phyloP scores from a whole-genome alignment of 2,797 vertebrate species.

The Podarcis siculus region DNA sequence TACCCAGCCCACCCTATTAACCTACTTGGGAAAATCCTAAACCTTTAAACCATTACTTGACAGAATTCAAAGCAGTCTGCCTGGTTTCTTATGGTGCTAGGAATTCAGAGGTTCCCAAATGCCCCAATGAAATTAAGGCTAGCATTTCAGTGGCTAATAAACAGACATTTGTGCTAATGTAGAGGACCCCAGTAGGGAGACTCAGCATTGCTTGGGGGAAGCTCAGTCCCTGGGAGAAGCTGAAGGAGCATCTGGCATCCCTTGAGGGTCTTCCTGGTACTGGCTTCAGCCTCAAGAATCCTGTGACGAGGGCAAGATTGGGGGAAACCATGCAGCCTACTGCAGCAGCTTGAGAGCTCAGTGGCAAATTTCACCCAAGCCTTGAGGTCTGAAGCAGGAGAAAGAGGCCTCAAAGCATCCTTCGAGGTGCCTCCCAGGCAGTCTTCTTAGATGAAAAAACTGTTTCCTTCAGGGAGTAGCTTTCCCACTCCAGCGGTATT shows the following conservation, averaged over 20 bases:
- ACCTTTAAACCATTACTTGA: constrained; percentile 38
- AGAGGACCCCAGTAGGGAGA: not conserved
- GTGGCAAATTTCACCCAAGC: not conserved
- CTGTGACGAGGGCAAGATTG: not conserved
- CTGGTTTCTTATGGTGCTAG: constrained; percentile 53
- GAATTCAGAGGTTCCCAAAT: constrained; percentile 56
- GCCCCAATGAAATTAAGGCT: constrained; percentile 62
- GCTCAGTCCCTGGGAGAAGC: too few relatives aligned
- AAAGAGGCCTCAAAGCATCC: too few relatives aligned
- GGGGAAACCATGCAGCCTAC: too few relatives aligned
- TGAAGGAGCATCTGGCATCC: too few relatives aligned
- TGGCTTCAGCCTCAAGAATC: not conserved
- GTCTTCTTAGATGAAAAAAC: too few relatives aligned
- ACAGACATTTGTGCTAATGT: constrained; percentile 16
- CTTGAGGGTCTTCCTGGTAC: not conserved
- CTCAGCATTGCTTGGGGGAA: not conserved
- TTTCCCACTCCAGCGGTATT: too few relatives aligned
- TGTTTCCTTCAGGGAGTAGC: too few relatives aligned
- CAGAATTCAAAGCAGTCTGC: constrained; percentile 48
- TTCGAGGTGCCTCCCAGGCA: too few relatives aligned
- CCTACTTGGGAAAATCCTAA: constrained; percentile 41
- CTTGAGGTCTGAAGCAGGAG: too few relatives aligned
- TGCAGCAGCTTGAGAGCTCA: not conserved
- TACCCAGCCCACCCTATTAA: constrained; percentile 41
- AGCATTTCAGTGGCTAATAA: constrained; percentile 20